phyloP scores from a whole-genome alignment of 2,797 vertebrate species.

The Mus minutoides region DNA sequence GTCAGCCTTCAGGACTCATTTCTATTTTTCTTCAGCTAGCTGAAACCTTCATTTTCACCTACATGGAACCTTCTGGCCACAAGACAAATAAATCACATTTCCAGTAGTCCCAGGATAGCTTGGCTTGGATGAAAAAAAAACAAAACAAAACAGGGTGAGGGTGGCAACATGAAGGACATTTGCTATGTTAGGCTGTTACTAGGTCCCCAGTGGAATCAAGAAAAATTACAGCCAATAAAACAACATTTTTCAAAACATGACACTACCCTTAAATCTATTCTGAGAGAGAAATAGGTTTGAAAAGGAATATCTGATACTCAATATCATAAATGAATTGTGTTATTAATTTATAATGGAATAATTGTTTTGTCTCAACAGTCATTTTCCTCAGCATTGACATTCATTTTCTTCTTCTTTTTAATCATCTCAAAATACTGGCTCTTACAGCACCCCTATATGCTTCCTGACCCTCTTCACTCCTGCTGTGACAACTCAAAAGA shows the following conservation, averaged over 20 bases:
- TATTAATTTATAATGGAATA: constrained; percentile 97
- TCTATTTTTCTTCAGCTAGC: constrained; percentile 90
- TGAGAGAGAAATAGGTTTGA: constrained; percentile 93
- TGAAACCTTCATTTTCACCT: constrained; percentile 93
- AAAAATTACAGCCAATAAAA: constrained; percentile 98
- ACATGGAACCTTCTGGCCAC: constrained; percentile 93
- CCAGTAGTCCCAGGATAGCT: constrained; percentile 92
- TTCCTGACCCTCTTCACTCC: not conserved
- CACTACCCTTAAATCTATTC: constrained; percentile 97
- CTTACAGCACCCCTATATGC: not conserved
- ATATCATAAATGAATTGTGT: constrained; percentile 94
- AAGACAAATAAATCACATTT: constrained; percentile 99
- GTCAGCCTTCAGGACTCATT: constrained; percentile 85
- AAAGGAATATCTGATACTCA: constrained; percentile 92
- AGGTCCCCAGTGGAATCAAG: constrained; percentile 93
- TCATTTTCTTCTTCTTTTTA: constrained; percentile 81
- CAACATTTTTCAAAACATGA: constrained; percentile 98
- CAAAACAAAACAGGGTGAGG: not conserved
- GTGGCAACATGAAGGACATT: constrained; percentile 97
- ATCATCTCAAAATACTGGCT: constrained; percentile 75
- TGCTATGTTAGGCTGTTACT: constrained; percentile 95
- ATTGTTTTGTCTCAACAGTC: constrained; percentile 91
- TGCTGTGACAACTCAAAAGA: constrained; percentile 3
- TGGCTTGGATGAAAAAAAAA: constrained; percentile 83
- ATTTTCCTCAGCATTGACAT: constrained; percentile 85